Percentiles rank a stretch among this genome's conserved stretches.
phyloP scores from a whole-genome alignment of 2,888 invertebrate species.

The Cyclophora albipunctata region DNA sequence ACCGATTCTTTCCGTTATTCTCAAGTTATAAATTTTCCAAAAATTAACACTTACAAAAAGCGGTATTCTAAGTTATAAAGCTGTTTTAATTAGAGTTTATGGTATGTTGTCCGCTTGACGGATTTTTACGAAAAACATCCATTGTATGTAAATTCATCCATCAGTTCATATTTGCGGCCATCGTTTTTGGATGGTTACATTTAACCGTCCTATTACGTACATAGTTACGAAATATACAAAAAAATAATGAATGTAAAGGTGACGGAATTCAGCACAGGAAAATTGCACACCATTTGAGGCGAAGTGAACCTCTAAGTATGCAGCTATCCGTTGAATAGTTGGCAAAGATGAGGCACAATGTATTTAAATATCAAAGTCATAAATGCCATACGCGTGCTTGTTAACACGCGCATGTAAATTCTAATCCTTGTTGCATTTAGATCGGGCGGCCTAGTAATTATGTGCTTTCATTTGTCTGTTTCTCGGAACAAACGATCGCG shows the following conservation, averaged over 20 bases:
- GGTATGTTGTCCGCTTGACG: conserved; percentile 51
- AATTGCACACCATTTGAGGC: conserved; percentile 18
- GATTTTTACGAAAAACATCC: conserved; percentile 53
- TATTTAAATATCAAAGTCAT: conserved; percentile 67
- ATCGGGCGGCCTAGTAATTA: conserved; percentile 73
- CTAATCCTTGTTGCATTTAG: conserved; percentile 73
- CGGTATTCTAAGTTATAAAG: conserved; percentile 52
- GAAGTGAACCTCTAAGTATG: conserved; percentile 19
- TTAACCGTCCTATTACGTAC: conserved; percentile 28
- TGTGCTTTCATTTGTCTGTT: conserved; percentile 74
- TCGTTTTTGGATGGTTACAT: conserved; percentile 36
- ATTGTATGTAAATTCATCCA: conserved; percentile 74
- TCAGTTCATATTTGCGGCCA: conserved; percentile 67
- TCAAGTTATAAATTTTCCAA: conserved; percentile 39
- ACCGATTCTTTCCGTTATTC: conserved; percentile 16
- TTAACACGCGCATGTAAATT: conserved; percentile 69
- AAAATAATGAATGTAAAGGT: not conserved
- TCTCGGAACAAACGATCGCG: conserved; percentile 67
- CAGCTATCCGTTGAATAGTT: conserved; percentile 15
- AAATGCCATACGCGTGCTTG: conserved; percentile 70
- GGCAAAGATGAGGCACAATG: conserved; percentile 19
- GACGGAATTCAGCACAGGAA: conserved; percentile 15
- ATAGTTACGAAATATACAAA: too few relatives aligned
- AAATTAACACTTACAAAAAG: conserved; percentile 52
- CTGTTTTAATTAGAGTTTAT: conserved; percentile 68